Evolutionary conservation across 1,140 invertebrate genomes (phyloP).

Genomic region (Cyclina sinensis): DNA sequence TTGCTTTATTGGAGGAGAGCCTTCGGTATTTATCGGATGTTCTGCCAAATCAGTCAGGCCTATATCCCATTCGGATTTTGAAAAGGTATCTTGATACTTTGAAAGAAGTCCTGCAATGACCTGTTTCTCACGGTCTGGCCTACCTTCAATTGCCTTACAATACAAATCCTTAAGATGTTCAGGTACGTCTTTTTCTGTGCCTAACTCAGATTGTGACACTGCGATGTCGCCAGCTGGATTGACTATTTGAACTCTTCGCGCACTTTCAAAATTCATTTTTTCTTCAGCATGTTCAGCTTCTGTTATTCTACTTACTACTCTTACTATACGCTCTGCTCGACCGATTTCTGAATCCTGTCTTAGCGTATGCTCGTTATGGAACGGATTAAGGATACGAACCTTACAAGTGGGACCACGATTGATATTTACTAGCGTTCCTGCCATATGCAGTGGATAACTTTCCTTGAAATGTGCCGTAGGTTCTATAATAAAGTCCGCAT

Average conservation of each 20-base stretch:
- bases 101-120: neutral
- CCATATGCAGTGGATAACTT: conserved; percentile 44
- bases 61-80: conserved; percentile 17
- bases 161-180: neutral
- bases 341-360: conserved; percentile 20
- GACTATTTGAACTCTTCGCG: neutral
- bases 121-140: neutral
- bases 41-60: conserved; percentile 28
- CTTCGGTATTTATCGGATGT: conserved; percentile 28
- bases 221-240: neutral
- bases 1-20: conserved; percentile 13
- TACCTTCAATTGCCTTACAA: neutral
- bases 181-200: neutral
- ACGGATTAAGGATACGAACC: conserved; percentile 15
- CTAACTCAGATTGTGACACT: neutral
- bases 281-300: neutral
- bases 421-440: neutral
- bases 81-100: conserved; percentile 12
- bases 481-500: conserved; percentile 33
- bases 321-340: neutral
- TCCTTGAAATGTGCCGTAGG: conserved; percentile 25
- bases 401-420: neutral
- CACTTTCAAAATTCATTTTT: neutral
- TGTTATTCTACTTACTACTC: neutral
- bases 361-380: neutral